These are phyloP conservation scores for Piscicola geometra DNA, from an alignment of 2,888 invertebrate genomes.

Conservation along the genomic window DNA sequence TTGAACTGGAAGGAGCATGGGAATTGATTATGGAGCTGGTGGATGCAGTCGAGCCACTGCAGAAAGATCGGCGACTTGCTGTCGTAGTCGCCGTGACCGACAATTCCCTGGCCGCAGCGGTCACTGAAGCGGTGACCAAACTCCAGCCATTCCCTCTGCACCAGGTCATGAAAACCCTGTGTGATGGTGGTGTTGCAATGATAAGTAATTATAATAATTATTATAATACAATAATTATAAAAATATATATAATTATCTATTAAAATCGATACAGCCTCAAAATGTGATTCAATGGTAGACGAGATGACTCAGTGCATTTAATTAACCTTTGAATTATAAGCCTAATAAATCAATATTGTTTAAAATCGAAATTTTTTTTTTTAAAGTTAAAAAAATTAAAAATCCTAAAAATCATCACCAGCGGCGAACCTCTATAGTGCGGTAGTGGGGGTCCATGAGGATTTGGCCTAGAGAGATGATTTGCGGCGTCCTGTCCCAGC, in stretches of 20 bases:
- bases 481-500: slow-evolving; percentile 98
- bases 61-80: slow-evolving; percentile 95
- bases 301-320: no score
- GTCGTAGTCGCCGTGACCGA: slow-evolving; percentile 74
- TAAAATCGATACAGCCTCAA: no score
- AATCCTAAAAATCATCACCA: not conserved
- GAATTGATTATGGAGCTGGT: slow-evolving; percentile 81
- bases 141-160: slow-evolving; percentile 93
- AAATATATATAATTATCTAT: not conserved
- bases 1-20: slow-evolving; percentile 94
- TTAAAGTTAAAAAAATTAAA: slow-evolving; percentile 3
- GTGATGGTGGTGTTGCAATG: no score
- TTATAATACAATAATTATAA: not conserved
- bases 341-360: no score
- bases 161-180: slow-evolving; percentile 84
- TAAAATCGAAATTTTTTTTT: no score
- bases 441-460: slow-evolving; percentile 85
- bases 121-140: slow-evolving; percentile 98
- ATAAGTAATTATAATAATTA: not conserved
- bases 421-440: slow-evolving; percentile 73
- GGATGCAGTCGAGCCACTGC: slow-evolving; percentile 94
- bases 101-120: slow-evolving; percentile 65
- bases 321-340: no score
- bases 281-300: slow-evolving; percentile 5
- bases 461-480: slow-evolving; percentile 87